Percentiles rank a stretch among this genome's conserved stretches.
Conservation (phyloP, 2,113 vertebrate genomes). For the Bufo gargarizans region DNA sequence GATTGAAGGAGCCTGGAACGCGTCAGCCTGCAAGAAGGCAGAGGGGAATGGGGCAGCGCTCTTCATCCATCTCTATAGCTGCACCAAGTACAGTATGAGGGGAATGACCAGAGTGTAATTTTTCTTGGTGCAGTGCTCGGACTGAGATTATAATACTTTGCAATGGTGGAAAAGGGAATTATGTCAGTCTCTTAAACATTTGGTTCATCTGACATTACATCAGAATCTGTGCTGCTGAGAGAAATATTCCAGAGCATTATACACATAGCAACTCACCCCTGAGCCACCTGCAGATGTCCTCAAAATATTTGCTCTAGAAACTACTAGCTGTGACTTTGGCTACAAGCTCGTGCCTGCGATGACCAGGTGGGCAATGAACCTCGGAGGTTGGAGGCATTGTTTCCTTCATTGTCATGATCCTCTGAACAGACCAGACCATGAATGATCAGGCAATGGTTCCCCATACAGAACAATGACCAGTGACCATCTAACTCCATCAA, state of each 20-base stretch:
- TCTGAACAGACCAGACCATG: no score
- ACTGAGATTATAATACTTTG: neutral
- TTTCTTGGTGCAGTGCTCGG: neutral
- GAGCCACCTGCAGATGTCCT: neutral
- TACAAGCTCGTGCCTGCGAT: neutral
- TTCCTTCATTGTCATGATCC: neutral
- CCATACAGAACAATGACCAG: no score
- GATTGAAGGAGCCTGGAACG: neutral
- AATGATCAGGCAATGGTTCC: no score
- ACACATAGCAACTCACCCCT: slow-evolving; percentile 6
- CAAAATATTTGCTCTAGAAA: slow-evolving; percentile 25
- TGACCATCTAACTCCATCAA: neutral
- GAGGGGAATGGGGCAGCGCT: neutral
- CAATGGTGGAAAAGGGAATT: slow-evolving; percentile 32
- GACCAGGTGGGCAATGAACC: neutral
- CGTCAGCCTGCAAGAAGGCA: neutral
- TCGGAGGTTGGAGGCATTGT: no score
- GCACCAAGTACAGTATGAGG: slow-evolving; percentile 45
- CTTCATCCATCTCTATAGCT: neutral
- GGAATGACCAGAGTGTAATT: neutral
- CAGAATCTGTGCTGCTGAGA: slow-evolving; percentile 25
- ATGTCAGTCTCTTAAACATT: slow-evolving; percentile 51
- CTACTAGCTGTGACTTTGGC: neutral
- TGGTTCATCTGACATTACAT: slow-evolving; percentile 45
- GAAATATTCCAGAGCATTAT: slow-evolving; percentile 13